phyloP scores from a whole-genome alignment of 2,113 vertebrate genomes.

The Mobula hypostoma region DNA sequence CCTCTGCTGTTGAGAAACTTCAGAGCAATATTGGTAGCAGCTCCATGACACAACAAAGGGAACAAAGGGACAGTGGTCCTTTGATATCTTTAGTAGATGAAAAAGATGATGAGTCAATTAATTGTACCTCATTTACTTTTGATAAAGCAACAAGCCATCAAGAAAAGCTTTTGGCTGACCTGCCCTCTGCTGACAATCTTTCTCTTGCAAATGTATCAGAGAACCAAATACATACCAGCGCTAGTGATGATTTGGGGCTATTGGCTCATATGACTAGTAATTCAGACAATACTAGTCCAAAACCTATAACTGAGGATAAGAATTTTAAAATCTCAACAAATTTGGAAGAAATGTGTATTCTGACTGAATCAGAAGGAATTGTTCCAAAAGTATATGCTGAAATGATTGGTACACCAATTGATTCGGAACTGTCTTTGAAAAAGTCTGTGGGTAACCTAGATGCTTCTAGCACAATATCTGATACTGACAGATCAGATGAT shows the following conservation, averaged over 20 bases:
- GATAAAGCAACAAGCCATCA: conserved; percentile 68
- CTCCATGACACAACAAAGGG: conserved; percentile 70
- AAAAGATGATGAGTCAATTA: conserved; percentile 83
- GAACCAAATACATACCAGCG: conserved; percentile 63
- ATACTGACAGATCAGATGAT: conserved; percentile 94
- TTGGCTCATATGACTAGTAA: conserved; percentile 70
- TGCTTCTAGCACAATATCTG: conserved; percentile 64
- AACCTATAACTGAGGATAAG: conserved; percentile 71
- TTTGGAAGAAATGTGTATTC: conserved; percentile 61
- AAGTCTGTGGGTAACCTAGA: conserved; percentile 62
- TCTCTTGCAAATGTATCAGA: conserved; percentile 66
- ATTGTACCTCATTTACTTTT: conserved; percentile 69
- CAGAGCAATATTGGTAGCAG: conserved; percentile 73
- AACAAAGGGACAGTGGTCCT: conserved; percentile 83
- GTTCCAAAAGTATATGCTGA: conserved; percentile 61
- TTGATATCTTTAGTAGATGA: conserved; percentile 94
- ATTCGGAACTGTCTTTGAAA: conserved; percentile 55
- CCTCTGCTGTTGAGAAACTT: conserved; percentile 92
- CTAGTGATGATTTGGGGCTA: conserved; percentile 74
- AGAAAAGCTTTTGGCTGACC: conserved; percentile 73
- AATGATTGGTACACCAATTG: conserved; percentile 56
- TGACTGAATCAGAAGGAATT: conserved; percentile 53
- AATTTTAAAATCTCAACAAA: conserved; percentile 77
- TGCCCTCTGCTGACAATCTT: conserved; percentile 66
- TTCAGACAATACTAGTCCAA: conserved; percentile 70